phyloP scores from a whole-genome alignment of 2,113 vertebrate species.

The Choloepus hoffmanni region DNA sequence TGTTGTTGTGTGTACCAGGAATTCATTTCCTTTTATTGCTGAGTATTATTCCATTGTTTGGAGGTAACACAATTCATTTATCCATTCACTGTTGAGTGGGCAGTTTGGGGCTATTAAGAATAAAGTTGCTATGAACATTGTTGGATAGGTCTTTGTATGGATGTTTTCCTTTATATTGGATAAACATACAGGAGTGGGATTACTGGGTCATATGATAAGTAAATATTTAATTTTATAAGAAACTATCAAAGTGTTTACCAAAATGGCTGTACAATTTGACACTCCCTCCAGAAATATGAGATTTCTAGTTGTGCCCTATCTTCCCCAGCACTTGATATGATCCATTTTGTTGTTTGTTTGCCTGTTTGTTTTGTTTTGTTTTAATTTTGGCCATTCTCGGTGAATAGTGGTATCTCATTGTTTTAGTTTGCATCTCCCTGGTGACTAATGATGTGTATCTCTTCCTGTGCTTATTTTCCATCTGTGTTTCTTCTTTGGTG shows the following conservation, averaged over 20 bases:
- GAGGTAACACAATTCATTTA: background rate
- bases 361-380: background rate
- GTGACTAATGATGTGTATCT: background rate
- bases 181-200: background rate
- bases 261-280: background rate
- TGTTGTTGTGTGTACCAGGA: background rate
- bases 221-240: conserved; percentile 31
- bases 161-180: background rate
- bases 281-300: background rate
- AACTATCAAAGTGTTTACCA: background rate
- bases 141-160: conserved; percentile 4
- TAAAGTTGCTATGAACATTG: background rate
- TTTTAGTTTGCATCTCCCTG: background rate
- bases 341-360: background rate
- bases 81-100: background rate
- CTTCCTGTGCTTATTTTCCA: background rate
- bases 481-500: background rate
- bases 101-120: background rate
- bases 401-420: background rate
- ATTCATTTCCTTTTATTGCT: background rate
- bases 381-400: background rate
- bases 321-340: background rate
- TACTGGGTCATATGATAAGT: background rate
- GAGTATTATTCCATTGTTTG: background rate
- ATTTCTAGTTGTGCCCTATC: background rate